A percentile compares a stretch with the other conserved stretches of the same genome.
Evolutionary conservation across 2,888 invertebrate genomes (phyloP).

Genomic region (Cryptophagus acutangulus): DNA sequence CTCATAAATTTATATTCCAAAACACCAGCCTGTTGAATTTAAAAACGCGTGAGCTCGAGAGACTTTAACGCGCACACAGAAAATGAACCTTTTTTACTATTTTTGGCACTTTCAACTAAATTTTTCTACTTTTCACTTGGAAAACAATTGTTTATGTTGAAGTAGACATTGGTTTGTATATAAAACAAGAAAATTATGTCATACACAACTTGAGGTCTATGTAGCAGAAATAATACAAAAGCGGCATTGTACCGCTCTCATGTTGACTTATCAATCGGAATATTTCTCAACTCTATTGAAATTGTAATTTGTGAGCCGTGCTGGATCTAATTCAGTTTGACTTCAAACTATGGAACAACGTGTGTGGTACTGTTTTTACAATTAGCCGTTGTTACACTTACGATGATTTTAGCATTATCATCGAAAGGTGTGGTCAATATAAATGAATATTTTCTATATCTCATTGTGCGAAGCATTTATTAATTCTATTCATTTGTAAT

Average conservation of each 20-base stretch:
- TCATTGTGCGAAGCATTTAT: background rate
- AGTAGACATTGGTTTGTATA: too few species aligned
- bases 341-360: slow-evolving; percentile 12
- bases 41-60: too few species aligned
- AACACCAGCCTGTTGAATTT: too few species aligned
- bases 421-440: slow-evolving; percentile 4
- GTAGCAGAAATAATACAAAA: slow-evolving; percentile 14
- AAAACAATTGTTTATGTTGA: too few species aligned
- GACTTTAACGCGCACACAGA: too few species aligned
- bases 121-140: too few species aligned
- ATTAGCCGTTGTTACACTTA: background rate
- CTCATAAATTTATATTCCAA: too few species aligned
- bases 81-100: too few species aligned
- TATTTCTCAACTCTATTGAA: slow-evolving; percentile 18
- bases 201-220: slow-evolving; percentile 17
- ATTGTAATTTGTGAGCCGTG: slow-evolving; percentile 15
- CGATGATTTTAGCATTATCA: slow-evolving; percentile 20
- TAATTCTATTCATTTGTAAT: slow-evolving; percentile 5
- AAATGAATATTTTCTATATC: slow-evolving; percentile 2
- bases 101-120: too few species aligned
- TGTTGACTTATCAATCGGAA: slow-evolving; percentile 18
- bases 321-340: slow-evolving; percentile 22
- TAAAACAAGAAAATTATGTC: too few species aligned
- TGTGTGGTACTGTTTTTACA: slow-evolving; percentile 19
- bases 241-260: background rate